phyloP scores from a whole-genome alignment of 2,797 vertebrate genomes.

The Mormyrus proboscirostris region DNA sequence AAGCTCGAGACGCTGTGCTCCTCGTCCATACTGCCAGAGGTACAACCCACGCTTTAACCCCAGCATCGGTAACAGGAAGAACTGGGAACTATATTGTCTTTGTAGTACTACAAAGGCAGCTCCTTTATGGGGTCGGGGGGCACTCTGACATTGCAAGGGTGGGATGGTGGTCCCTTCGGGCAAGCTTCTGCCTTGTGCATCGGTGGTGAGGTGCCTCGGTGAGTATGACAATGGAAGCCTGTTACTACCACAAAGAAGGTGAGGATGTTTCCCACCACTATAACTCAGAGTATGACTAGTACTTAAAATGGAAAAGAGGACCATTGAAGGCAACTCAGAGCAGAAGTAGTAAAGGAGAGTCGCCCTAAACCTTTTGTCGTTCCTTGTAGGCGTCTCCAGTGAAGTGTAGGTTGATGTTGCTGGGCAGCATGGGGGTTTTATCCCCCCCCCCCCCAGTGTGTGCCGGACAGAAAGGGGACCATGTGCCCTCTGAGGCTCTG shows the following conservation, averaged over 20 bases:
- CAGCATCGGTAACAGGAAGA: background rate
- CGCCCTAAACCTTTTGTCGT: background rate
- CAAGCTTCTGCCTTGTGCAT: background rate
- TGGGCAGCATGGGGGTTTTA: conserved; percentile 45
- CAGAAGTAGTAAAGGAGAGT: background rate
- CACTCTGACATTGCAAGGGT: background rate
- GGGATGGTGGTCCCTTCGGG: background rate
- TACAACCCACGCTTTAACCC: background rate
- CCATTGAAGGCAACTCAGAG: background rate
- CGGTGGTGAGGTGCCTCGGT: background rate
- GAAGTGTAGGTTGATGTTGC: background rate
- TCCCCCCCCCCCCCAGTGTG: conserved; percentile 37
- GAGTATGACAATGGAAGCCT: background rate
- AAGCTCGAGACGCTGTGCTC: no score
- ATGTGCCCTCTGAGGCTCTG: conserved; percentile 62
- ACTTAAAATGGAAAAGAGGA: background rate
- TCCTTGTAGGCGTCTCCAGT: background rate
- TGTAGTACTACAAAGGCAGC: background rate
- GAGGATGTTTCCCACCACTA: background rate
- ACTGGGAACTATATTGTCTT: background rate
- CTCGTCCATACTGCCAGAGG: background rate
- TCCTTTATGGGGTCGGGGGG: background rate
- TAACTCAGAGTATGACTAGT: background rate
- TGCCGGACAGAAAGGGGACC: conserved; percentile 52
- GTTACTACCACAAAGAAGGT: background rate